Evolutionary conservation across 2,888 invertebrate species (phyloP), one percentile per base, ranked within the genome.

Genomic region (Zele albiditarsus): DNA sequence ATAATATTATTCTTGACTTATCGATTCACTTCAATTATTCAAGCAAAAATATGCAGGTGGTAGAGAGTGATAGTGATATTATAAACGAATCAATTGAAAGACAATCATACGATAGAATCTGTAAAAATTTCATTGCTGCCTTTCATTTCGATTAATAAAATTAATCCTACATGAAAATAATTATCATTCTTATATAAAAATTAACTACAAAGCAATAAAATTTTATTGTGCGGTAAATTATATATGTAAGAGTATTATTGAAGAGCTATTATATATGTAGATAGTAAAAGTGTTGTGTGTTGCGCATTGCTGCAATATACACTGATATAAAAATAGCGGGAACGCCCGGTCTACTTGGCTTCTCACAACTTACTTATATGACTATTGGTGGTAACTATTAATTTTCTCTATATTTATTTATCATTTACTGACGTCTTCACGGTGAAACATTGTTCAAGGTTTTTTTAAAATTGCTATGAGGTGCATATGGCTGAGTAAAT

Each of bases 271-370:
- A 53, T 46, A 46, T 53, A 53, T 20, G 53, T 38, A 38, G 20
- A 53, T 53, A 53, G 53, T 53, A 53, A 53, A 53, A 53, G 53
- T 31, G 63, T 63, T 31, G 20, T 12, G 2, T 14, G 28, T n/a
- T 53, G 68, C 68, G 68, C 68, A 69, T 20, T 69, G 68, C 42
- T 66, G 66, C 42, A 67, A 25, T 66, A 66, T 31, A 63, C 38
- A 63, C 33, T 63, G 67, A 68, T 67, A 53, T 53, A 73, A 73
- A 73, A 73, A 73, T 73, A 73, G 73, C 73, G 62, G 73, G 60
- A 73, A 73, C 42, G 46, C 62, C 63, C 31, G 49, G 68, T 60
- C 58, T 46, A 62, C 62, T 73, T 72, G 71, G 49, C 71, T 49
- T 33, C 31, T 38, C 38, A 57, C 53, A 53, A 46, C 46, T 46